Evolutionary conservation across 2,113 vertebrate species (phyloP).

Genomic region (Melanostigma gelatinosum): DNA sequence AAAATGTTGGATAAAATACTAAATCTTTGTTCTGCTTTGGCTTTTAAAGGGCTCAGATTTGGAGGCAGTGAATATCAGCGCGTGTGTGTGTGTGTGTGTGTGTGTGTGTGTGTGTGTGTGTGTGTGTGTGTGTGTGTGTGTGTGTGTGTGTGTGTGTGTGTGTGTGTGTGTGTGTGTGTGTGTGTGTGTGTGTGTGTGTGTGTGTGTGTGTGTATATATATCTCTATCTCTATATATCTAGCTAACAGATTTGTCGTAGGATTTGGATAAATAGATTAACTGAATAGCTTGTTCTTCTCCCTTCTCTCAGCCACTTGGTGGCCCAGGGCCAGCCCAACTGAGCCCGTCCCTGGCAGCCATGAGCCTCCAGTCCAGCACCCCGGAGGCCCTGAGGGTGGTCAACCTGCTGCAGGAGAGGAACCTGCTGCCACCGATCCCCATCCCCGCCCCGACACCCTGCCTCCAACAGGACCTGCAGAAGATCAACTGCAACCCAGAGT

Average conservation of each 20-base stretch:
- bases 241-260: neutral
- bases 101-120: too few relatives aligned
- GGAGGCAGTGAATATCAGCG: neutral
- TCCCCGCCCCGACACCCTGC: constrained; percentile 89
- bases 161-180: too few relatives aligned
- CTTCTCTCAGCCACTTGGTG: constrained; percentile 78
- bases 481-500: constrained; percentile 96
- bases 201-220: too few relatives aligned
- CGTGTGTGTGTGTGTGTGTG: too few relatives aligned
- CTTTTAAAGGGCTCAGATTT: neutral
- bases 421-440: constrained; percentile 86
- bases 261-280: neutral
- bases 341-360: constrained; percentile 87
- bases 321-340: constrained; percentile 87
- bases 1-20: too few relatives aligned
- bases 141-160: too few relatives aligned
- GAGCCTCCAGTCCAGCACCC: constrained; percentile 86
- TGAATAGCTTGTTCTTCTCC: neutral
- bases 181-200: too few relatives aligned
- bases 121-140: too few relatives aligned
- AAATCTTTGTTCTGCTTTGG: neutral
- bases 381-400: constrained; percentile 90
- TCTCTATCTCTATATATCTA: neutral
- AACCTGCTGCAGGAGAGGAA: constrained; percentile 98
- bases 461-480: constrained; percentile 95